Evolutionary conservation across 2,888 invertebrate genomes (phyloP).

Genomic region (Exephanes ischioxanthus): DNA sequence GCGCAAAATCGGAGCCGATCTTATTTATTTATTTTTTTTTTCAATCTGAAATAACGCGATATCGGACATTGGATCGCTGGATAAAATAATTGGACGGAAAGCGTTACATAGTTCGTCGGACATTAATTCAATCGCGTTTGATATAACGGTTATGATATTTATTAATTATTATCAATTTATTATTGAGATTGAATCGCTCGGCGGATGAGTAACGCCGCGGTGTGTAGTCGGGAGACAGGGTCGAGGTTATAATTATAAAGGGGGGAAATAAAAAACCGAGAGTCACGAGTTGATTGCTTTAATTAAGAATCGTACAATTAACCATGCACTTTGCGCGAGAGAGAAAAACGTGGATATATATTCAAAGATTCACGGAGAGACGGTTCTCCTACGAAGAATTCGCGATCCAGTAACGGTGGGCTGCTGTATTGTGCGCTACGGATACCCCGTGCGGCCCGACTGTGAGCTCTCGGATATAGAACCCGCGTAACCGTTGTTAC

Average conservation of each 20-base stretch:
- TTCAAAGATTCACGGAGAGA: constrained; percentile 16
- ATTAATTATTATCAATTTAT: constrained; percentile 2
- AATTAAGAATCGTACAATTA: constrained; percentile 61
- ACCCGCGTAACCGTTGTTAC: constrained; percentile 60
- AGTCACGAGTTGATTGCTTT: constrained; percentile 53
- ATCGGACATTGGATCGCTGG: not conserved
- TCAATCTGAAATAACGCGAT: not conserved
- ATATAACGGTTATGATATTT: not conserved
- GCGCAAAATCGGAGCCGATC: not conserved
- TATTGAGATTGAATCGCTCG: not conserved
- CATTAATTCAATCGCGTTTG: not conserved
- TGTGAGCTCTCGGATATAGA: constrained; percentile 32
- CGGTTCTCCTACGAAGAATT: not conserved
- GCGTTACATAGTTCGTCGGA: not conserved
- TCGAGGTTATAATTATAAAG: constrained; percentile 3
- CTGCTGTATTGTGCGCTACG: not conserved
- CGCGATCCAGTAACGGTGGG: constrained; percentile 24
- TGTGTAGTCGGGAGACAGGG: not conserved
- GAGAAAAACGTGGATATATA: constrained; percentile 5
- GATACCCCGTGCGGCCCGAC: not conserved
- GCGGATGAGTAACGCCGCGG: not conserved
- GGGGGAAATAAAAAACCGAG: not conserved
- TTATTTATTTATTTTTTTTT: not conserved
- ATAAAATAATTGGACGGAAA: not conserved
- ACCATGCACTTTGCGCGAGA: constrained; percentile 13